Evolutionary conservation across 1,140 invertebrate genomes (phyloP), one percentile per base, ranked within the genome.

Genomic region (Oscheius sp.): DNA sequence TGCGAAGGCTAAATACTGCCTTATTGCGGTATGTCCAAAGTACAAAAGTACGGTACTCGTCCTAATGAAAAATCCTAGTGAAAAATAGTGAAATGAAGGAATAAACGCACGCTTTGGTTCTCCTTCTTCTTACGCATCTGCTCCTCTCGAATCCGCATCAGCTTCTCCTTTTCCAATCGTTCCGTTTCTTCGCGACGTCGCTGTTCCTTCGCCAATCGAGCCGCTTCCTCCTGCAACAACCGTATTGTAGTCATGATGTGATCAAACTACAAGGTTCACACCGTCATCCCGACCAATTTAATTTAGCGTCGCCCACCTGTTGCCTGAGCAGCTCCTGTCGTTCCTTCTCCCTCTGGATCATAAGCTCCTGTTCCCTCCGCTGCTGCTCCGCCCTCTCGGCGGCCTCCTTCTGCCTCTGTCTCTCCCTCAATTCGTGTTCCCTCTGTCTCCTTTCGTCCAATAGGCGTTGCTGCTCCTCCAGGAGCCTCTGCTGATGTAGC

Each of bases 381-480:
- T 26, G 34, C 3, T 28, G 65, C 32, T 76, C 32, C 26, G n/a
- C 29, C 28, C 45, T 49, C 28, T 71, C 67, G 7, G 49, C 49
- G 15, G 28, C 1, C 38, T 75, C 55, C 42, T 36, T 38, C 52
- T 76, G 55, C 26, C 31, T 58, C 29, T 63, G 20, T 28, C 36
- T 23, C 13, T n/a, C n/a, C n/a, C n/a, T n/a, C n/a, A 66, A 36
- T 61, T 68, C 70, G 63, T 76, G 42, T 32, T 74, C 73, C 58
- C 65, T 65, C 31, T 52, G 2, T 34, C 59, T 4, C 61, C 64
- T 36, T 10, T 62, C 74, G 13, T 65, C 74, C 4, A 36, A 28
- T 7, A 72, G 31, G 20, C 46, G 29, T 2, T 76, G 75, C 1
- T 35, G 42, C 46, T 36, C 34, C 66, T 75, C 66, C 42, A 49